Evolutionary conservation across 2,888 invertebrate species (phyloP).

Genomic region (Agonum fuliginosum): DNA sequence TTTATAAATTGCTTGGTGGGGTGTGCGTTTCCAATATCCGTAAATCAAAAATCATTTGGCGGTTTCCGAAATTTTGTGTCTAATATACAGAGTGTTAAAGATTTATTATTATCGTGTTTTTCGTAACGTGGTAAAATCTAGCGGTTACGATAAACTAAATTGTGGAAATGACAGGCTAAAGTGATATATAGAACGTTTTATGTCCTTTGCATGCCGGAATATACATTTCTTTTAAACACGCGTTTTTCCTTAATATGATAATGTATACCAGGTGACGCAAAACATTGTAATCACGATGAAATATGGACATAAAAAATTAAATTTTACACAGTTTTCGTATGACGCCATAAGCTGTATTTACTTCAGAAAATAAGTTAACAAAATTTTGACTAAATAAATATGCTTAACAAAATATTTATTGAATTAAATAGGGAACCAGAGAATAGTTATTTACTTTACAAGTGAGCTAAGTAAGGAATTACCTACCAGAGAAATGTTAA

Average conservation of each 20-base stretch:
- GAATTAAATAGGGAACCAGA: too few species aligned
- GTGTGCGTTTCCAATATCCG: background rate
- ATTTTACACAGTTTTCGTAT: background rate
- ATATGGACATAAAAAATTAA: background rate
- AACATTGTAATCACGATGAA: conserved; percentile 1
- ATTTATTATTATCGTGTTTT: conserved; percentile 41
- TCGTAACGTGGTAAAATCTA: conserved; percentile 21
- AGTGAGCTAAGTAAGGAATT: too few species aligned
- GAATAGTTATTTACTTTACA: too few species aligned
- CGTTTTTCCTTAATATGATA: conserved; percentile 31
- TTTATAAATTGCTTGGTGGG: background rate
- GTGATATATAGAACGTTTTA: conserved; percentile 31
- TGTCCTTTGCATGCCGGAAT: conserved; percentile 18
- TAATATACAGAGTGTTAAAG: conserved; percentile 47
- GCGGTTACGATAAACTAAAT: conserved; percentile 42
- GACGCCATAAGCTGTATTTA: too few species aligned
- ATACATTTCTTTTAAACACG: conserved; percentile 13
- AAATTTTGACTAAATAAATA: too few species aligned
- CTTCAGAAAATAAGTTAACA: too few species aligned
- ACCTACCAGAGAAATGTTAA: too few species aligned
- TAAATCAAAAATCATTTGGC: conserved; percentile 38
- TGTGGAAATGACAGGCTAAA: conserved; percentile 28
- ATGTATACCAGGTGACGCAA: conserved; percentile 14
- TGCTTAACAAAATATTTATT: too few species aligned
- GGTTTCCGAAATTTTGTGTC: conserved; percentile 31